phyloP scores from a whole-genome alignment of 2,888 invertebrate genomes.

The Lampropteryx suffumata region DNA sequence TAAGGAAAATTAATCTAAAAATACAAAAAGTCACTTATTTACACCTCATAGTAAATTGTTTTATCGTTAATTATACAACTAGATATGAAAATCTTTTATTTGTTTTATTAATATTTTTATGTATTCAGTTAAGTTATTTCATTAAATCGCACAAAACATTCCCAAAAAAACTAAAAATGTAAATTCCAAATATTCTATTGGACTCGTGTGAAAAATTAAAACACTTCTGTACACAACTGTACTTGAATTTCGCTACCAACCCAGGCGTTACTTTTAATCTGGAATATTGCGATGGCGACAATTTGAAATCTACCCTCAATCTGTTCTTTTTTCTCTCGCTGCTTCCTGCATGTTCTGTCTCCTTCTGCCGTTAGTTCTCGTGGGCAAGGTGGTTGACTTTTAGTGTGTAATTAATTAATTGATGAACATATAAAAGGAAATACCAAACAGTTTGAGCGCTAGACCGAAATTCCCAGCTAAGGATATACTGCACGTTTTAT shows the following conservation, averaged over 20 bases:
- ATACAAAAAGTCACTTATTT: too few species aligned
- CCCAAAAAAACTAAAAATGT: too few species aligned
- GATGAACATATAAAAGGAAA: constrained; percentile 17
- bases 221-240: constrained; percentile 26
- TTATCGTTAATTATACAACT: too few species aligned
- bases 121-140: too few species aligned
- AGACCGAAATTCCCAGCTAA: constrained; percentile 1
- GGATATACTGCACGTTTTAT: not conserved
- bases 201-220: constrained; percentile 2
- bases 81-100: too few species aligned
- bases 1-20: too few species aligned
- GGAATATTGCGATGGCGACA: constrained; percentile 75
- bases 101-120: too few species aligned
- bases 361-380: constrained; percentile 23
- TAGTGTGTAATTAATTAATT: constrained; percentile 24
- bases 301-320: constrained; percentile 53
- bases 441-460: constrained; percentile 1
- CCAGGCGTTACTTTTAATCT: constrained; percentile 79
- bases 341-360: constrained; percentile 8
- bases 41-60: too few species aligned
- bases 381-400: constrained; percentile 14
- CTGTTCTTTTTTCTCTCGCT: constrained; percentile 25
- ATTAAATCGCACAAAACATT: too few species aligned
- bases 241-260: constrained; percentile 58
- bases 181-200: not conserved